Base-by-base conservation (phyloP, 1,140 invertebrate genomes). In the Metopolophium dirhodum region DNA sequence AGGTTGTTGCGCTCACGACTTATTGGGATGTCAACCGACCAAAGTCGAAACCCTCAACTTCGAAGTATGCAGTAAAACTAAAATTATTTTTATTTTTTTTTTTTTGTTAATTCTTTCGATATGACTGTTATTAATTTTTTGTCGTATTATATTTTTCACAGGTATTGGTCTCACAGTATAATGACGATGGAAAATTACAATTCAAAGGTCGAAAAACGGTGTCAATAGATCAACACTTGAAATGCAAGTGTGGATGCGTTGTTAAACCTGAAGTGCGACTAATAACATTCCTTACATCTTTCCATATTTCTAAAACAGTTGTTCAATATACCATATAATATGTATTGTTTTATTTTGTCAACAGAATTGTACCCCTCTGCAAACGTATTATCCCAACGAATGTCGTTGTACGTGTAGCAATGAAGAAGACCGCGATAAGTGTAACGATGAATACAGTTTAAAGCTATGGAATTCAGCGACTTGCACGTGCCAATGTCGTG, bases 1-100 rank as follows among this genome's bases (percentile, higher is more conserved):
- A 20, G 97, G 97, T 9, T 98, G 97, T 94, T 98, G 97, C 94
- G 95, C 95, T 1, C 96, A 96, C 89, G 94, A 95, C 23, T 94
- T 97, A 87, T 95, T 97, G 22, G 95, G 95, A 14, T 98, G 97
- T 94, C 96, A 97, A 94, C 96, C 97, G 3, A 96, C 94, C 22
- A 95, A 95, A 87, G 95, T 94, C 1, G 95, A 96, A 93, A 94
- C 94, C 11, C 93, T 95, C 20, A 94, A 94, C 68, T 94, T 95
- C 51, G 94, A 95, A 94, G 95, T 96, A 94, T 94, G 51, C 51
- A 23, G 91, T 51, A 2, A 26, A 37, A 41, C 22, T 35, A 51
- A 18, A 51, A 2, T 7, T 61, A 7, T 61, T 30, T 8, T 57
- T 57, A n/a, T n/a, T 0, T 23, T 61, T 30, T 18, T 6, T 30